Base-by-base conservation (phyloP, 2,113 vertebrate species). In the Apeltes quadracus region DNA sequence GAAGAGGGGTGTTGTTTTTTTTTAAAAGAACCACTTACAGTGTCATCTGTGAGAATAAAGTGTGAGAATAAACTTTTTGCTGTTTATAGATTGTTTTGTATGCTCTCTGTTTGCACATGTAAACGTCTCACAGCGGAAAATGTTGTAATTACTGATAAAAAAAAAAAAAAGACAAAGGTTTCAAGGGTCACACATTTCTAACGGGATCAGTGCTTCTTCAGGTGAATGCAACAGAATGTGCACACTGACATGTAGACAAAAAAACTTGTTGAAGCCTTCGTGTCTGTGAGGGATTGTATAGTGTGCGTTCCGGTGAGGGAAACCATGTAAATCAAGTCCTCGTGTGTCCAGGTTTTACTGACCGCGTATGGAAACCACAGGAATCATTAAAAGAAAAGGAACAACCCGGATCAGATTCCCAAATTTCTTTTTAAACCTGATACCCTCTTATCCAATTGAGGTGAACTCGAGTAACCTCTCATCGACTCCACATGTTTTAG, bases 1-100 rank as follows among this genome's bases (percentile, higher is more conserved):
- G 55, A 67, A 78, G 66, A 3, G 51, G 25, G 32, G 20, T 11
- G 67, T 78, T 77, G 67, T 80, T 81, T 75, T 70, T 75, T 70
- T 72, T 25, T 65, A 41, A 56, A 50, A 66, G 43, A 32, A 16
- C n/a, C 57, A n/a, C 36, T 54, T 63, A 34, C 32, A 16, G 22
- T 39, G 20, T 36, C 14, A 48, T 36, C 27, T 50, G 7, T 20
- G 14, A 12, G 18, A 55, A 59, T 29, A 23, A 12, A 38, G 44
- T 58, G 27, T 80, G 44, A 43, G 70, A 68, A 59, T 27, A 83
- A 57, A 61, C 23, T 3, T 69, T 72, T 55, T 50, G 20, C 7
- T 48, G 13, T 27, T 5, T 51, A 25, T 18, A 7, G 16, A n/a
- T 61, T n/a, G 23, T 22, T 39, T 39, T 10, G n/a, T 41, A 11